Conservation (phyloP, 2,888 invertebrate species). For the Villa cingulata region DNA sequence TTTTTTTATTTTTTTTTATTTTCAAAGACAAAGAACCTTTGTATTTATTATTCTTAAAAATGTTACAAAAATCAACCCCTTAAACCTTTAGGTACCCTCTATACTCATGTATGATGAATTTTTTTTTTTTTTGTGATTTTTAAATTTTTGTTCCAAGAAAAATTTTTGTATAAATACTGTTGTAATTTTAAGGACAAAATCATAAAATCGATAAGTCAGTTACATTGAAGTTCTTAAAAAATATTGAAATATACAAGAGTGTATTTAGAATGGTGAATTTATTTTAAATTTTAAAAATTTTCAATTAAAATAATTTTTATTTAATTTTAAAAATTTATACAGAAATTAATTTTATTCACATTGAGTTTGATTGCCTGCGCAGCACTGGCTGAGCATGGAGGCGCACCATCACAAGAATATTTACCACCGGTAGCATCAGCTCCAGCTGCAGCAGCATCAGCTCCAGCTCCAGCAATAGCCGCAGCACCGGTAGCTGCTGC, state of each 20-base stretch:
- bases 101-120: no score
- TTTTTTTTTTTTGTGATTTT: no score
- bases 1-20: no score
- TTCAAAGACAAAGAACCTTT: no score
- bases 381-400: slow-evolving; percentile 1
- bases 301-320: neutral
- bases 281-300: neutral
- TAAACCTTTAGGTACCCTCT: no score
- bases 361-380: neutral
- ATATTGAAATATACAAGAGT: neutral
- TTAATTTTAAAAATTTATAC: neutral
- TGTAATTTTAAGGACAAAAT: neutral
- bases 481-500: neutral
- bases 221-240: no score
- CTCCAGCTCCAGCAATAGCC: neutral
- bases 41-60: no score
- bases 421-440: neutral
- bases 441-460: neutral
- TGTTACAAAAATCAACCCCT: no score
- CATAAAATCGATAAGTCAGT: neutral
- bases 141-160: no score
- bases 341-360: neutral
- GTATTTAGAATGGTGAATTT: neutral
- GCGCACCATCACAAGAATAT: slow-evolving; percentile 2
- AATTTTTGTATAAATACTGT: neutral